A percentile compares a stretch with the other conserved stretches of the same genome.
phyloP scores from a whole-genome alignment of 2,797 vertebrate genomes.

The Peromyscus aztecus region DNA sequence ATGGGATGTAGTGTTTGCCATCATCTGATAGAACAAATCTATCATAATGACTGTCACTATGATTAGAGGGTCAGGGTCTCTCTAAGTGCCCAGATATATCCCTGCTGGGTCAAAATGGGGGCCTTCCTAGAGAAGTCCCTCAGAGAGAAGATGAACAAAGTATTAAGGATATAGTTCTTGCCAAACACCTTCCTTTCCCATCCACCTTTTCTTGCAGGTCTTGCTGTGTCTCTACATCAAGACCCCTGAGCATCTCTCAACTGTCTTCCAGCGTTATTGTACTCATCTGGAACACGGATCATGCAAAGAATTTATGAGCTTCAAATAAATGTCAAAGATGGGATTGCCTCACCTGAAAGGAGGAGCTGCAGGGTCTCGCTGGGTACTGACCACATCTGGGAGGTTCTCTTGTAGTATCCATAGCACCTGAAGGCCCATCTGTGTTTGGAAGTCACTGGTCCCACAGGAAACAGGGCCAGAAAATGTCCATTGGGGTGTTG shows the following conservation, averaged over 20 bases:
- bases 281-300: background rate
- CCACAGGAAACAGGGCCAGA: background rate
- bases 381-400: background rate
- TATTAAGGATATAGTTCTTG: background rate
- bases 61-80: background rate
- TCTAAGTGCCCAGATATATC: too few relatives aligned
- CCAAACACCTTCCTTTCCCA: background rate
- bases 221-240: background rate
- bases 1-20: too few relatives aligned
- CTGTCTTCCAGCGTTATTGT: background rate
- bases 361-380: background rate
- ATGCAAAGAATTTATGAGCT: background rate
- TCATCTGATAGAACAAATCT: background rate
- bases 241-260: background rate
- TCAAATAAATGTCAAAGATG: background rate
- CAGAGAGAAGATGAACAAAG: background rate
- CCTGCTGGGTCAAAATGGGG: background rate
- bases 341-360: background rate
- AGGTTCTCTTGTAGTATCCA: background rate
- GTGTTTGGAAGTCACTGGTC: background rate
- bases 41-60: background rate
- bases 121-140: background rate
- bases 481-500: background rate
- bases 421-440: background rate
- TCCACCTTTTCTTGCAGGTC: too few relatives aligned